These are phyloP conservation scores for Emydura subglobosa DNA, from an alignment of 2,113 vertebrate genomes.

Conservation along the genomic window DNA sequence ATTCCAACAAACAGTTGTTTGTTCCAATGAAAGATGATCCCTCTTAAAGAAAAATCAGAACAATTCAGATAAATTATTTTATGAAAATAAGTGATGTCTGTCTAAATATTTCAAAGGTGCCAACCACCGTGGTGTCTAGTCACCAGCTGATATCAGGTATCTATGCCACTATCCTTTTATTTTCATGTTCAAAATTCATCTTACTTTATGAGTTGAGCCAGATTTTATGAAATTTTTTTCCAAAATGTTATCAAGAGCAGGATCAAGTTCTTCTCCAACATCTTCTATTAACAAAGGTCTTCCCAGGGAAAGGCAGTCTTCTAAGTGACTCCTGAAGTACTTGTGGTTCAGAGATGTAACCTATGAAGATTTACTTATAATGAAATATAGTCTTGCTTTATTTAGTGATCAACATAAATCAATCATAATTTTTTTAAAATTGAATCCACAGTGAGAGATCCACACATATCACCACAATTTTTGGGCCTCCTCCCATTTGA, in stretches of 20 bases:
- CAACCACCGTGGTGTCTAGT: not conserved
- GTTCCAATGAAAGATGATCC: not conserved
- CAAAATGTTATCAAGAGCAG: constrained; percentile 86
- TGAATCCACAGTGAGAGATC: not conserved
- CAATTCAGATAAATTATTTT: not conserved
- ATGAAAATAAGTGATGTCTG: not conserved
- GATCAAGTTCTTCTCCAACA: constrained; percentile 88
- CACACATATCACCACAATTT: not conserved
- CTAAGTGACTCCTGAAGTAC: constrained; percentile 85
- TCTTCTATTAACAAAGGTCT: constrained; percentile 87
- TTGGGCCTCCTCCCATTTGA: not conserved
- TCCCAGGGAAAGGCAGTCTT: constrained; percentile 85
- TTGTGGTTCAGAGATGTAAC: constrained; percentile 87
- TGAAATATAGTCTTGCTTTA: not conserved
- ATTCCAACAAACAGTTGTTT: not conserved
- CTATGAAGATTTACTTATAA: constrained; percentile 62
- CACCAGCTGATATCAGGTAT: not conserved
- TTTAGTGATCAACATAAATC: not conserved
- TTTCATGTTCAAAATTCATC: not conserved
- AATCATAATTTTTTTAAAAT: not conserved
- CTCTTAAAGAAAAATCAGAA: accelerated
- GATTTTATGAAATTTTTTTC: constrained; percentile 91
- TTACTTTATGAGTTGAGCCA: constrained; percentile 85
- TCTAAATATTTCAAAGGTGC: not conserved
- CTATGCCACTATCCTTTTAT: not conserved